A percentile compares a stretch with the other conserved stretches of the same genome.
Evolutionary conservation across 30 jellyfish, hydroid and myxozoan species (phyloP).

Genomic region (Chrysaora quinquecirrha): DNA sequence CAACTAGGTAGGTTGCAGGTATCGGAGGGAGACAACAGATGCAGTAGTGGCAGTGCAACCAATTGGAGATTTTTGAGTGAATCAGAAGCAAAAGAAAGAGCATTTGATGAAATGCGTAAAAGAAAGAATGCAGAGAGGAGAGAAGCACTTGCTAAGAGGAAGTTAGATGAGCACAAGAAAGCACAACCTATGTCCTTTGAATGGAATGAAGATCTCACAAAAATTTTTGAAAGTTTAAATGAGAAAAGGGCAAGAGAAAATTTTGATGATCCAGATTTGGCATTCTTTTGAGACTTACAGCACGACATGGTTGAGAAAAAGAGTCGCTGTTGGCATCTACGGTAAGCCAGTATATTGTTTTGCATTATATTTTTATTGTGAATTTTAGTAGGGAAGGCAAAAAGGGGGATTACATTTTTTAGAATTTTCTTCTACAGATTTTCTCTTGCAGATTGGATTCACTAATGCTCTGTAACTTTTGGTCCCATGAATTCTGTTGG

Average conservation of each 20-base stretch:
- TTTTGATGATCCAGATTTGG: constrained; percentile 14
- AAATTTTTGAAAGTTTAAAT: neutral
- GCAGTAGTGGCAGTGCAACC: neutral
- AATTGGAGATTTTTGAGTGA: neutral
- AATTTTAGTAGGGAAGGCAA: too few relatives aligned
- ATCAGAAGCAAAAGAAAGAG: neutral
- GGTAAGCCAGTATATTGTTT: neutral
- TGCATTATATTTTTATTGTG: too few relatives aligned
- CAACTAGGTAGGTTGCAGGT: neutral
- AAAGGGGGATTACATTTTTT: too few relatives aligned
- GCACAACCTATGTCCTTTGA: neutral
- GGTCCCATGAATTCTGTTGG: too few relatives aligned
- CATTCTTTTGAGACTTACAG: constrained; percentile 1
- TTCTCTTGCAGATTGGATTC: too few relatives aligned
- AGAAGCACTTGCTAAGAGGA: neutral
- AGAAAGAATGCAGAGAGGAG: neutral
- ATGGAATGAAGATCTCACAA: neutral
- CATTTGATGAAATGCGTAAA: neutral
- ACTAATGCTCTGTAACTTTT: too few relatives aligned
- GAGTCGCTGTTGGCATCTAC: constrained; percentile 3
- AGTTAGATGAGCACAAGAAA: neutral
- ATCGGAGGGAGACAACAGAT: neutral
- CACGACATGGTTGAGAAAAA: constrained; percentile 8
- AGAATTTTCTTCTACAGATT: too few relatives aligned
- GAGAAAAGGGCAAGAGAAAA: neutral